Base-by-base conservation (phyloP, 2,888 invertebrate species). In the Macrophya alboannulata region DNA sequence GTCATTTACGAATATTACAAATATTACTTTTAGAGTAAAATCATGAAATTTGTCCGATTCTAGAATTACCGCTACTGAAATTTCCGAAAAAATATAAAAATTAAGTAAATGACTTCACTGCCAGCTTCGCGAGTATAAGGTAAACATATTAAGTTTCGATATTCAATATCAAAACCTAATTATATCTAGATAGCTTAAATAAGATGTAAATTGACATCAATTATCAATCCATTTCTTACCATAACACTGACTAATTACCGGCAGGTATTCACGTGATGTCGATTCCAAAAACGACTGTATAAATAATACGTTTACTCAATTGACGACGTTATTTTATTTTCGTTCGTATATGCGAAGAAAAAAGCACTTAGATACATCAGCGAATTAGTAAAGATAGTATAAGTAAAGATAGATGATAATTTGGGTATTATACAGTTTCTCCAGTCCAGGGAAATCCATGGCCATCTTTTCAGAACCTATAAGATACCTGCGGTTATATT, bases 401-500 rank as follows among this genome's bases (percentile, higher is more conserved):
- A 31, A 3, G n/a, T n/a, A n/a, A n/a, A 31, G 72, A 17, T 72
- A 43, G 40, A 79, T 37, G 79, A 59, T 79, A 81, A 81, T 81
- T 59, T 25, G 59, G 25, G 17, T 51, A 81, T 40, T 48, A 21
- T 62, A 15, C 62, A 45, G 43, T 43, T 17, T 62, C 43, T 43
- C 0, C 55, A 31, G 59, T 81, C 12, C 12, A 40, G 10, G 40
- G 3, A 62, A 81, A 59, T 40, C 31, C 59, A 43, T 81, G 43
- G 81, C 43, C 62, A 62, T 81, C 43, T 81, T 43, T 62, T 62
- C 43, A 81, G 40, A 55, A 77, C n/a, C 45, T 74, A 17, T 43
- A 62, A 43, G 81, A 40, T 81, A 62, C 62, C 43, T 81, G 62
- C 9, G 21, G 59, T 40, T 81, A 81, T 81, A 62, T 62, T 25